phyloP scores from a whole-genome alignment of 2,888 invertebrate genomes.

The Caradrina clavipalpis region DNA sequence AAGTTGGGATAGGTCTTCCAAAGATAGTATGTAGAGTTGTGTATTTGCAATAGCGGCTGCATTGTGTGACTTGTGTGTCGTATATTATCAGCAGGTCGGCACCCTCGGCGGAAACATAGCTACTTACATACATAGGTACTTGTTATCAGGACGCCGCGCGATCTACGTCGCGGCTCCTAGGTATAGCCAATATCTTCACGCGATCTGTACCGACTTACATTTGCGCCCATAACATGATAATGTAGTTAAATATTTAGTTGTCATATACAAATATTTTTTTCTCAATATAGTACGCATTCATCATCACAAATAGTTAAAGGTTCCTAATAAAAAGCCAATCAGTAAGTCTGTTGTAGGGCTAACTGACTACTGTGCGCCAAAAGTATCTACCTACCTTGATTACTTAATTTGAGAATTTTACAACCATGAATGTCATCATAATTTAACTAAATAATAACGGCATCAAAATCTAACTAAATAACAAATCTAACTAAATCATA shows the following conservation, averaged over 20 bases:
- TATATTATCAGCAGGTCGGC: conserved; percentile 58
- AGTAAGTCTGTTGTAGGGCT: too few species aligned
- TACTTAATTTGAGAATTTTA: too few species aligned
- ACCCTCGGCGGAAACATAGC: conserved; percentile 55
- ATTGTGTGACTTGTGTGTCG: conserved; percentile 7
- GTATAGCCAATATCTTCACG: conserved; percentile 10
- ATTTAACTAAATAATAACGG: too few species aligned
- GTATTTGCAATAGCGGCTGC: background rate
- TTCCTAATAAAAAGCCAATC: too few species aligned
- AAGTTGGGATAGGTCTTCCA: conserved; percentile 33
- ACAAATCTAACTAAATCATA: too few species aligned
- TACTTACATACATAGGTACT: background rate
- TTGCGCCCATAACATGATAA: background rate
- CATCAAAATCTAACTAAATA: too few species aligned
- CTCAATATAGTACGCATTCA: too few species aligned
- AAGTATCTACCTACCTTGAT: too few species aligned
- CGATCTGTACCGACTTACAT: background rate
- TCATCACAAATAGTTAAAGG: too few species aligned
- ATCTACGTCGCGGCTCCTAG: background rate
- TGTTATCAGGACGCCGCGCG: conserved; percentile 21
- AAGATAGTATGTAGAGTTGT: background rate
- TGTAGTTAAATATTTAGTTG: background rate
- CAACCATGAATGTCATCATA: too few species aligned
- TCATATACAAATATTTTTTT: too few species aligned
- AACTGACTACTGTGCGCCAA: too few species aligned